phyloP scores from a whole-genome alignment of 1,140 invertebrate species.

The Drosophila subobscura region DNA sequence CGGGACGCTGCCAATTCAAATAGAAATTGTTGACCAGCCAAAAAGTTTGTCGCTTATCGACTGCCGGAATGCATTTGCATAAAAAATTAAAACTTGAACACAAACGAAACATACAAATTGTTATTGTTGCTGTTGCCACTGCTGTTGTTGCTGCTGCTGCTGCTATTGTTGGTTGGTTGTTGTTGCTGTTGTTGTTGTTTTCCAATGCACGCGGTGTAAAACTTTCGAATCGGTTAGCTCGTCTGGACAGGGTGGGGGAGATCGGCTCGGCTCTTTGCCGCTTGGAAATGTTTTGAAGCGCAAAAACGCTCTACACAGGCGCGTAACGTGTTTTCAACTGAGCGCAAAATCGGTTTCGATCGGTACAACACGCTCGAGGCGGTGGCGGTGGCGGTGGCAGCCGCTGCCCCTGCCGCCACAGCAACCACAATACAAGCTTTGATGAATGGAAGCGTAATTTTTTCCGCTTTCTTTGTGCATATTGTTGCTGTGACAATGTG shows the following conservation, averaged over 20 bases:
- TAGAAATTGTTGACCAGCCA: constrained; percentile 75
- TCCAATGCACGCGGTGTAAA: constrained; percentile 49
- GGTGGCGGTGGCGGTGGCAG: constrained; percentile 2
- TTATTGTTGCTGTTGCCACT: constrained; percentile 22
- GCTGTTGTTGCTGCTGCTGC: neutral
- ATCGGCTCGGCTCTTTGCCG: constrained; percentile 4
- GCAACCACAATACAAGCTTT: constrained; percentile 66
- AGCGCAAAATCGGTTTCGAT: constrained; percentile 54
- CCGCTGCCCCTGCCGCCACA: constrained; percentile 19
- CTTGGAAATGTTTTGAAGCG: constrained; percentile 43
- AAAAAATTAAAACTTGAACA: constrained; percentile 69
- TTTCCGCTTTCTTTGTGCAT: constrained; percentile 46
- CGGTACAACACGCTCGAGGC: constrained; percentile 36
- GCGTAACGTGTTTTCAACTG: constrained; percentile 77
- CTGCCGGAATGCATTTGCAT: constrained; percentile 66
- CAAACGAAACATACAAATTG: constrained; percentile 56
- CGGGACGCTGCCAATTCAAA: constrained; percentile 68
- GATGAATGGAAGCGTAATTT: constrained; percentile 76
- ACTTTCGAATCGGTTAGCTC: constrained; percentile 56
- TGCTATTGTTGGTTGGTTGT: neutral
- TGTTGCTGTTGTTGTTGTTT: constrained; percentile 14
- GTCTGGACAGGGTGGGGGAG: constrained; percentile 1
- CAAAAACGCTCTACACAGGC: constrained; percentile 74
- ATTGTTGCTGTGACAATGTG: constrained; percentile 68
- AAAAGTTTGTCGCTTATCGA: constrained; percentile 50